Evolutionary conservation across 2,888 invertebrate genomes (phyloP), one percentile per base, ranked within the genome.

Genomic region (Stratiomys singularior): DNA sequence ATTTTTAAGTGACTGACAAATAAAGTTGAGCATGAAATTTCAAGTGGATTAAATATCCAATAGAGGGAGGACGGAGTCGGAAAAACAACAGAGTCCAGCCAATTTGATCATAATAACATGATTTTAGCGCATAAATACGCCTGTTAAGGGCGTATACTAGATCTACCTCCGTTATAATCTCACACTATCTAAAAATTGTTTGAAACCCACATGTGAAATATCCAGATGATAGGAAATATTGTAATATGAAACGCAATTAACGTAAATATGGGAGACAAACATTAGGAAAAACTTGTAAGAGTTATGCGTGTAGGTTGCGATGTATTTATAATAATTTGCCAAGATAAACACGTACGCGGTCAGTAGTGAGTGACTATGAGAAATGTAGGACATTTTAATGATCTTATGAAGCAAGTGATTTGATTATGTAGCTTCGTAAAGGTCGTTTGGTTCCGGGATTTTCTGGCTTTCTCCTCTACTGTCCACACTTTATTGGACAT

Each of bases 101-200:
- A 58, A 58, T 58, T 58, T 58, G 21, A 58, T 9, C 58, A 9
- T 37, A 37, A 37, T 37, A 37, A 37, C 37, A 37, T 37, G 37
- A 37, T 37, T 60, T 60, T 11, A 60, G 60, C 18, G 25, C 25
- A 25, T 60, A 23, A 66, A 37, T 23, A 21, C 27, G n/a, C 66
- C 66, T 30, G 37, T 66, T 30, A 66, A 37, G 66, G 66, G 66
- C 66, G 66, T 21, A 66, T 18, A 66, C 63, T 27, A 27, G 15
- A 63, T 37, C 37, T 5, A 37, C 9, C 37, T 37, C 5, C 37
- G 9, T 37, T 37, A 5, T 37, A 37, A 11, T 27, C 27, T 63
- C 63, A 63, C 66, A 21, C 37, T n/a, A 66, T 37, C 66, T 66
- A 21, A 37, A n/a, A 37, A 66, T 66, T 66, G n/a, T 66, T n/a